Percentiles rank a stretch among this genome's conserved stretches.
These are phyloP conservation scores for Pseudobourletiella spinata DNA, from an alignment of 1,140 invertebrate species.

Conservation along the genomic window DNA sequence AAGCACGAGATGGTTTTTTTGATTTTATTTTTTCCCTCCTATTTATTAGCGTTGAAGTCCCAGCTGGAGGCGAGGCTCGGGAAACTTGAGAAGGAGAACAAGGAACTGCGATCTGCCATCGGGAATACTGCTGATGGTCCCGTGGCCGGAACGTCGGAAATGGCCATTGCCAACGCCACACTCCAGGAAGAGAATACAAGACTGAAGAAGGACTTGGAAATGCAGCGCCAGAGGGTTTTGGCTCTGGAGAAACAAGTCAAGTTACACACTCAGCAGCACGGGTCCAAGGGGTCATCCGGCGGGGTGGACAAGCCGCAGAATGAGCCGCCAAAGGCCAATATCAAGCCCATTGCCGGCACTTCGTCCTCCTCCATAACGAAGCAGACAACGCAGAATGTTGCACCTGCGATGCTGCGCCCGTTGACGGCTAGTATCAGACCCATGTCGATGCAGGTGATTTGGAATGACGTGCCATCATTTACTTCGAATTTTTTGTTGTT, in stretches of 20 bases:
- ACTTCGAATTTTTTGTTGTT: background rate
- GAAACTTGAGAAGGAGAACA: slow-evolving; percentile 64
- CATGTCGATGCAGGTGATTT: slow-evolving; percentile 51
- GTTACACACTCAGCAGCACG: slow-evolving; percentile 34
- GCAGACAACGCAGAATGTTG: slow-evolving; percentile 39
- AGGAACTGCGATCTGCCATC: slow-evolving; percentile 49
- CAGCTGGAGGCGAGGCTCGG: slow-evolving; percentile 62
- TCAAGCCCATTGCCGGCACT: slow-evolving; percentile 81
- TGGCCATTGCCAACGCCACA: slow-evolving; percentile 7
- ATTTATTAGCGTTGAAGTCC: slow-evolving; percentile 53
- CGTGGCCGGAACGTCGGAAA: slow-evolving; percentile 3
- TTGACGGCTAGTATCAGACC: slow-evolving; percentile 77
- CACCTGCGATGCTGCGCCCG: slow-evolving; percentile 16
- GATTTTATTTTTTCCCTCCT: background rate
- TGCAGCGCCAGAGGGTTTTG: slow-evolving; percentile 57
- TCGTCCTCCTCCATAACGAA: slow-evolving; percentile 38
- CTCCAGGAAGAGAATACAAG: slow-evolving; percentile 52
- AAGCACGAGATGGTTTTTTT: background rate
- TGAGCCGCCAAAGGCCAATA: slow-evolving; percentile 79
- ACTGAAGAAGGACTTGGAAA: slow-evolving; percentile 60
- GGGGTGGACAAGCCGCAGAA: slow-evolving; percentile 42
- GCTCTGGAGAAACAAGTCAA: slow-evolving; percentile 63
- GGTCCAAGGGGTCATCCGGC: slow-evolving; percentile 34
- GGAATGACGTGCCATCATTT: too few species aligned
- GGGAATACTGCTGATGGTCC: background rate